Evolutionary conservation across 2,888 invertebrate genomes (phyloP).

Genomic region (Stenichneumon culpator): DNA sequence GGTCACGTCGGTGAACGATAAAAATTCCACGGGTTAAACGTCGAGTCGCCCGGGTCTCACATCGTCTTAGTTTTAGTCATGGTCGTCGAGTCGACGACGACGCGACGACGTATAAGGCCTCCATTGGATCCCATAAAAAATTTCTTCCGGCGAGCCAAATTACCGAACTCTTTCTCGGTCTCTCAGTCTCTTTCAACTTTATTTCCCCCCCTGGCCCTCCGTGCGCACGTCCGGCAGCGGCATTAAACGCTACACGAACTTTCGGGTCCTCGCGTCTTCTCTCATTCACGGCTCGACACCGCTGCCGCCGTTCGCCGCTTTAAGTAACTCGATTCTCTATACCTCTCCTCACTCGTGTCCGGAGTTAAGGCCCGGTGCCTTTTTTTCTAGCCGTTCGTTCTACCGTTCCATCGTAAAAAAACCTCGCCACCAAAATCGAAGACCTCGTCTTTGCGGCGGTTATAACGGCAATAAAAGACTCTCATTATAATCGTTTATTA

Average conservation of each 20-base stretch:
- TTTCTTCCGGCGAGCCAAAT: constrained; percentile 78
- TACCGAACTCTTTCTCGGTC: constrained; percentile 63
- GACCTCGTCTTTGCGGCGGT: constrained; percentile 69
- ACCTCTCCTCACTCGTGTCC: constrained; percentile 41
- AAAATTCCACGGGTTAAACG: constrained; percentile 66
- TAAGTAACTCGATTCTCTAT: constrained; percentile 63
- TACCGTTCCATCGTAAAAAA: constrained; percentile 67
- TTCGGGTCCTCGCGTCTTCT: constrained; percentile 33
- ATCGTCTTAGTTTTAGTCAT: constrained; percentile 62
- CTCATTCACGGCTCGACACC: constrained; percentile 62
- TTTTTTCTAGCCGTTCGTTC: constrained; percentile 44
- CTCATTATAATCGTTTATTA: constrained; percentile 71
- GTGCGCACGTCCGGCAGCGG: constrained; percentile 51
- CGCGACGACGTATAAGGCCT: constrained; percentile 37
- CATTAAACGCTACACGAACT: constrained; percentile 55
- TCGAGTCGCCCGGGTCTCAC: constrained; percentile 24
- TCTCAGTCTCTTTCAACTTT: constrained; percentile 10
- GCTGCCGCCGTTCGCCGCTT: constrained; percentile 1
- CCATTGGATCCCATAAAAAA: constrained; percentile 79
- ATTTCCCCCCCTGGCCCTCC: constrained; percentile 13
- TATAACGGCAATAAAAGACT: constrained; percentile 72
- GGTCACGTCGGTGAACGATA: constrained; percentile 60
- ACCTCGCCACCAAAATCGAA: constrained; percentile 67
- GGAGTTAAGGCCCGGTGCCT: constrained; percentile 12
- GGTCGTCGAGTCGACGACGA: constrained; percentile 42